phyloP scores from a whole-genome alignment of 2,113 vertebrate genomes.

The Bos javanicus region DNA sequence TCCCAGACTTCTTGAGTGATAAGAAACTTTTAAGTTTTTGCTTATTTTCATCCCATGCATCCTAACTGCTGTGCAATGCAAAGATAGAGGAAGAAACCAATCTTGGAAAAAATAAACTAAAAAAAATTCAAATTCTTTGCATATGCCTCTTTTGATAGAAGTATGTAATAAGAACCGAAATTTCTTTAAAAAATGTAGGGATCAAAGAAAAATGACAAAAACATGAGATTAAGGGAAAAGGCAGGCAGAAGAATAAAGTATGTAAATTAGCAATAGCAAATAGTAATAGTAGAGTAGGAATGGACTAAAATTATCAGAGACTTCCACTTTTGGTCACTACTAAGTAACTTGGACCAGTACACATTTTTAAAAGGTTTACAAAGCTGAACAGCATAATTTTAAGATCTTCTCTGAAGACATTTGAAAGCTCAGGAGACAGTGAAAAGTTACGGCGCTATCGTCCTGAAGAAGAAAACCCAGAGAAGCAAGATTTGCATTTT shows the following conservation, averaged over 20 bases:
- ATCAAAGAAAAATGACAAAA: background rate
- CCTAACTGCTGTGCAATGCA: background rate
- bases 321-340: background rate
- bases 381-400: background rate
- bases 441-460: background rate
- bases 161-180: background rate
- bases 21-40: background rate
- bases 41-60: background rate
- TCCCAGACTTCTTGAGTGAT: background rate
- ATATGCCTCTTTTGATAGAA: background rate
- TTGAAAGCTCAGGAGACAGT: background rate
- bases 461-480: background rate
- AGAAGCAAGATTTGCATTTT: background rate
- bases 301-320: background rate
- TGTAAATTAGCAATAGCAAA: background rate
- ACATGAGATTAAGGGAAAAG: background rate
- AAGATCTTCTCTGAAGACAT: background rate
- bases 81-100: background rate
- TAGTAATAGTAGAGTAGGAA: background rate
- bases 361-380: background rate
- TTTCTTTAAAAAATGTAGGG: background rate
- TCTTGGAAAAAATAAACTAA: background rate
- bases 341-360: background rate
- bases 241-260: background rate
- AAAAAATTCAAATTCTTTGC: background rate